phyloP scores from a whole-genome alignment of 2,113 vertebrate species.

The Salvelinus namaycush region DNA sequence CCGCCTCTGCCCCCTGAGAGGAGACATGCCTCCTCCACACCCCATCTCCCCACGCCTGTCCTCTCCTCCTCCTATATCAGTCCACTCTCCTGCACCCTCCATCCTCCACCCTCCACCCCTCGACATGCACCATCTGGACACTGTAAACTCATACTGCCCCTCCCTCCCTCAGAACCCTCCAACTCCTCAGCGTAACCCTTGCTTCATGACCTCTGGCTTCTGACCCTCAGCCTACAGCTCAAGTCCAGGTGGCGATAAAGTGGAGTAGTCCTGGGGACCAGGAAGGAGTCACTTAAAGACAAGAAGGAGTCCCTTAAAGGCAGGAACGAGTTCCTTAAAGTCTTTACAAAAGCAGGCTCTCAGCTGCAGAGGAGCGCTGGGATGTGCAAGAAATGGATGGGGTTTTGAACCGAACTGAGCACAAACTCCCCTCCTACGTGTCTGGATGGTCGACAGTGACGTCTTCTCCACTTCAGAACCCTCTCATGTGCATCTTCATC shows the following conservation, averaged over 20 bases:
- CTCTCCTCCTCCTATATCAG: not conserved
- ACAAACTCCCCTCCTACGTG: not conserved
- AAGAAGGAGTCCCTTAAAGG: too few relatives aligned
- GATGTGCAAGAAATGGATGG: not conserved
- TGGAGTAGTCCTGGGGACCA: not conserved
- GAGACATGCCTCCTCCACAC: not conserved
- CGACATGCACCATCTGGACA: conserved; percentile 11
- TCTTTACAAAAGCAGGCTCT: not conserved
- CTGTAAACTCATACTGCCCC: conserved; percentile 6
- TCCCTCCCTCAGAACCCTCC: not conserved
- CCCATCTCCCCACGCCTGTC: not conserved
- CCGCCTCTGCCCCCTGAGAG: not conserved
- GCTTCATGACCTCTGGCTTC: conserved; percentile 35
- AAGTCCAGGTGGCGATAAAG: not conserved
- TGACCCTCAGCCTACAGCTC: conserved; percentile 9
- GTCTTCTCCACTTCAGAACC: not conserved
- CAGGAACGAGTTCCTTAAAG: too few relatives aligned
- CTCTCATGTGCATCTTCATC: not conserved
- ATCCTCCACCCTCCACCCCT: not conserved
- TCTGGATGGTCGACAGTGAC: not conserved
- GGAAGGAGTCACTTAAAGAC: not conserved
- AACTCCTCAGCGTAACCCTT: not conserved
- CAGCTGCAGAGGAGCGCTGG: not conserved
- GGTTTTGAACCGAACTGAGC: not conserved
- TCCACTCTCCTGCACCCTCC: not conserved